These are phyloP conservation scores for Ctenodactylus gundi DNA, from an alignment of 2,113 vertebrate genomes.

Conservation along the genomic window DNA sequence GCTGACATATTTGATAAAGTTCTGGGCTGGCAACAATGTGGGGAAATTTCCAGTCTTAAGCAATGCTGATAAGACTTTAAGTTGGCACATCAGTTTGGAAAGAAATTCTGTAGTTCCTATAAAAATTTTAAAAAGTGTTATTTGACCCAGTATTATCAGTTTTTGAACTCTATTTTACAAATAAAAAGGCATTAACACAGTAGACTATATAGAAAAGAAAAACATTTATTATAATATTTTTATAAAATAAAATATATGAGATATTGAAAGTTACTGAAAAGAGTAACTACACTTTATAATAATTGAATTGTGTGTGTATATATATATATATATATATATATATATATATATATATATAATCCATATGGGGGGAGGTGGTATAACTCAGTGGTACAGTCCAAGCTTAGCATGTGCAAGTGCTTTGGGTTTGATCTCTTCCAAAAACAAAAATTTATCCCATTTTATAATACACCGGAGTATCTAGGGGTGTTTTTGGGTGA, in stretches of 20 bases:
- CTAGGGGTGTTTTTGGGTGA: neutral
- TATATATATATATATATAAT: too few relatives aligned
- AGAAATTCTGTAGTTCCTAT: neutral
- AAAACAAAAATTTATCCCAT: too few relatives aligned
- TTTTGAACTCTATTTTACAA: neutral
- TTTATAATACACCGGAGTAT: too few relatives aligned
- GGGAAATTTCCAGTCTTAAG: neutral
- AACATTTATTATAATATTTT: neutral
- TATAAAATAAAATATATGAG: too few relatives aligned
- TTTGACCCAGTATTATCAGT: neutral
- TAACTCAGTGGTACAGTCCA: neutral
- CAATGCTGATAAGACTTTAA: neutral
- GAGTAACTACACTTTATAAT: neutral
- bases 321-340: too few relatives aligned
- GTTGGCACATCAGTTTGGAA: neutral
- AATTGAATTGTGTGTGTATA: too few relatives aligned
- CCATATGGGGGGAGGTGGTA: too few relatives aligned
- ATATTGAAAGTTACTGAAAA: too few relatives aligned
- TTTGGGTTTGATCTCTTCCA: too few relatives aligned
- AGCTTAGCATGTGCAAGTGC: neutral
- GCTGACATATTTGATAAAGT: neutral
- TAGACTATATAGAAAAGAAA: neutral
- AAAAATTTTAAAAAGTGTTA: neutral
- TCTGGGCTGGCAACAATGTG: neutral
- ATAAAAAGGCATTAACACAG: neutral